Base-by-base conservation (phyloP, 2,888 invertebrate genomes). In the Acanthopleura granulata region DNA sequence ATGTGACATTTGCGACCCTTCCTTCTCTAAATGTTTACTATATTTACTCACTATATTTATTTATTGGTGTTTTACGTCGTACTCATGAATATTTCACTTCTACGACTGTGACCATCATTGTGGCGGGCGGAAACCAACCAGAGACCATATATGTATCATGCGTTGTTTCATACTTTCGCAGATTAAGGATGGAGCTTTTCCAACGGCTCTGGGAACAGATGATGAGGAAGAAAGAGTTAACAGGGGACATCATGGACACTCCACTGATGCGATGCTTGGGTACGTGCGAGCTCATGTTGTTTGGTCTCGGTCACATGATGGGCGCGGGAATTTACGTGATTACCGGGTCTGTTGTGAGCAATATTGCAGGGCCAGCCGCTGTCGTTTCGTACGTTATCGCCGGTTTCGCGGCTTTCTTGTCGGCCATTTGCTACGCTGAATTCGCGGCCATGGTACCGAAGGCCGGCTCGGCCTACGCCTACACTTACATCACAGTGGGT, bases 271-370 rank as follows among this genome's bases (percentile, higher is more conserved):
- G 97, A 74, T 96, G 96, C 72, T 92, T 98, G 70, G 94, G 93
- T 15, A 93, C 97, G 0, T 86, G 96, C 70, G 98, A 98, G 91
- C 92, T 98, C 77, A 96, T 96, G 0, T 94, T 96, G 0, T 92
- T 98, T 27, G 97, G 91, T 77, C 96, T 98, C 77, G 98, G 98
- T 76, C 97, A 97, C 82, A 98, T 98, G 97, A 96, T 97, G 73
- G 98, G 98, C 76, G 97, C 98, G 11, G 98, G 98, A 79, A 97
- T 98, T 95, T 98, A 98, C 91, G 93, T 98, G 76, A 96, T 98
- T n/a, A 95, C 97, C 25, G 98, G 97, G 49, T 76, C 94, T 93
- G 90, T 95, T 94, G 89, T 87, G 12, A 82, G 80, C 62, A 82
- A 86, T 40, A 83, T 84, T 14, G 88, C 88, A 12, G 90, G 91